phyloP scores from a whole-genome alignment of 2,797 vertebrate genomes.

The Lepilemur ruficaudatus region DNA sequence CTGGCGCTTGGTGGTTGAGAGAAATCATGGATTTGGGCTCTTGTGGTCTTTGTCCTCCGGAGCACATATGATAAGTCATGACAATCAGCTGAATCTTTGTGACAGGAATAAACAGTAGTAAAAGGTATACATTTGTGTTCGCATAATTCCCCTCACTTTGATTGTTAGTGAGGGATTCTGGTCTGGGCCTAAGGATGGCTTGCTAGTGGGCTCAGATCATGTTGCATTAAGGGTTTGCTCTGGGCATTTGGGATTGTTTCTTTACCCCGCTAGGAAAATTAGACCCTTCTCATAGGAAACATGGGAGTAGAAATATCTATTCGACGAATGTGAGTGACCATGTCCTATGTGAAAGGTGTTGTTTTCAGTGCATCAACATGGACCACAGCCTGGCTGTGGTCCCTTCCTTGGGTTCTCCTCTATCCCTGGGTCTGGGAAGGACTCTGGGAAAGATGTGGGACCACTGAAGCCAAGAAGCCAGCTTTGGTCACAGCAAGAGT shows the following conservation, averaged over 20 bases:
- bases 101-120: slow-evolving; percentile 66
- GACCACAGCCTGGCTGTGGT: neutral
- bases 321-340: neutral
- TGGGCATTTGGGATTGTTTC: slow-evolving; percentile 38
- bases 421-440: neutral
- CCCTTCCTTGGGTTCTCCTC: neutral
- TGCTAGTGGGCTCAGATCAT: slow-evolving; percentile 40
- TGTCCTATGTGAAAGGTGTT: neutral
- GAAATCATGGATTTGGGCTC: slow-evolving; percentile 69
- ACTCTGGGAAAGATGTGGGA: neutral
- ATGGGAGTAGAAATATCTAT: neutral
- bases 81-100: slow-evolving; percentile 65
- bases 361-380: neutral
- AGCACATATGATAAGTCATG: slow-evolving; percentile 61
- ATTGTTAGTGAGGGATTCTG: slow-evolving; percentile 57
- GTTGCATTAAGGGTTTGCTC: slow-evolving; percentile 57
- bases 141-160: slow-evolving; percentile 69
- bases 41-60: slow-evolving; percentile 59
- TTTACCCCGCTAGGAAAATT: slow-evolving; percentile 23
- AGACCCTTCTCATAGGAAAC: slow-evolving; percentile 39
- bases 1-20: slow-evolving; percentile 72
- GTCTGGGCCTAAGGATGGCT: slow-evolving; percentile 46
- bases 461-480: neutral
- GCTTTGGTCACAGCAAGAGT: neutral
- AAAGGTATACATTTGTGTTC: slow-evolving; percentile 57